Base-by-base conservation (phyloP, 1,140 invertebrate genomes). In the Orchestia grillus region DNA sequence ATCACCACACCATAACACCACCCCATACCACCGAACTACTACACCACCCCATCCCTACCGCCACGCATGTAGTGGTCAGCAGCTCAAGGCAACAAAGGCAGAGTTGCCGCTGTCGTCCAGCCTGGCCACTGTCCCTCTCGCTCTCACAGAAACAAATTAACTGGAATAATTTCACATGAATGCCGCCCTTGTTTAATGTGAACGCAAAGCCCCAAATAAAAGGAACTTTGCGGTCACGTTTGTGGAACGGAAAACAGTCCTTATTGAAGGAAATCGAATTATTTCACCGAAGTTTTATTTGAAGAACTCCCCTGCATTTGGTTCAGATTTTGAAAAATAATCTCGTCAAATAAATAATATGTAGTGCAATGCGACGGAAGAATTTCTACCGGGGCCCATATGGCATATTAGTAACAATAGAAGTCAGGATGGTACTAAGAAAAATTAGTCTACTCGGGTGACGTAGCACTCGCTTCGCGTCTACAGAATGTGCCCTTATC, bases 171-270 rank as follows among this genome's bases (percentile, higher is more conserved):
- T 94, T 40, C 44, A 47, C 92, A 15, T 94, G 36, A 47, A 90
- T 90, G 92, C 92, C 44, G 43, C 92, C 44, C 92, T 94, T 94
- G 92, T 94, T 94, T 94, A 47, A 94, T 45, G 92, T 94, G 41
- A n/a, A 94, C 92, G 23, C 92, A 94, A 94, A 94, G 44, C 44
- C 44, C 92, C 92, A 40, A 94, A 94, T 94, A 94, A 94, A 94
- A 47, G 44, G 92, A 44, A 47, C 92, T 45, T 94, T 94, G 92
- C 44, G 92, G 92, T 94, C 92, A 94, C 92, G 92, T 44, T 45
- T 94, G 92, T 94, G 92, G 92, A 44, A 94, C 41, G 36, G 19
- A 94, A 94, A 94, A 47, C 43, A n/a, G 43, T 47, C 23, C 44
- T 44, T 94, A 91, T 40, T 94, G 92, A 47, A 94, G 47, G 43